Evolutionary conservation across 2,797 vertebrate species (phyloP).

Genomic region (Naso thynnoides): DNA sequence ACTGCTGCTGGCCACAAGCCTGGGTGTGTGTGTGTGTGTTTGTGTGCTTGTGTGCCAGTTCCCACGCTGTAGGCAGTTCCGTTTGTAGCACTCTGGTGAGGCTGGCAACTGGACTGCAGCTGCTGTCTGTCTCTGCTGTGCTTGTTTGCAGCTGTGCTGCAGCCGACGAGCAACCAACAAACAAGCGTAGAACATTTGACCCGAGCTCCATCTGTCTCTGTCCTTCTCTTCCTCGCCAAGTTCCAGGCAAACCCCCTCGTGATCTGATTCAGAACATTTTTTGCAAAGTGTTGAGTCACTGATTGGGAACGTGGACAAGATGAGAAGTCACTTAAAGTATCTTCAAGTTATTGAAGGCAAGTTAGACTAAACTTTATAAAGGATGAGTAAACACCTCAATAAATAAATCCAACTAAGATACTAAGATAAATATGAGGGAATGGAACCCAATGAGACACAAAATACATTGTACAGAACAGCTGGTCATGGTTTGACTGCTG

Average conservation of each 20-base stretch:
- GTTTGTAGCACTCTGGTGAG: conserved; percentile 68
- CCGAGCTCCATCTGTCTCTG: conserved; percentile 1
- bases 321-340: not conserved
- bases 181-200: conserved; percentile 35
- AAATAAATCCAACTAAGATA: conserved; percentile 20
- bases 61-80: conserved; percentile 76
- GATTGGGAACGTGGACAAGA: conserved; percentile 15
- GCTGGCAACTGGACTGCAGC: conserved; percentile 78
- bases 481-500: not conserved
- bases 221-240: conserved; percentile 2
- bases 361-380: conserved; percentile 44
- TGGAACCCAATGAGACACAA: not conserved
- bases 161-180: conserved; percentile 42
- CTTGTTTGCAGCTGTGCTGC: conserved; percentile 64
- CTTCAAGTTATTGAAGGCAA: not conserved
- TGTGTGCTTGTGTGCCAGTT: conserved; percentile 61
- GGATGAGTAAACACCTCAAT: conserved; percentile 2
- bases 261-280: conserved; percentile 39
- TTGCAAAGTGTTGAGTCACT: conserved; percentile 46
- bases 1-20: conserved; percentile 43
- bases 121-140: conserved; percentile 57
- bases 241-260: conserved; percentile 24
- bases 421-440: not conserved
- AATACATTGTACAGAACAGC: not conserved
- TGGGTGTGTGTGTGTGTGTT: conserved; percentile 30